A percentile compares a stretch with the other conserved stretches of the same genome.
phyloP scores from a whole-genome alignment of 2,888 invertebrate species.

The Acanthosoma haemorrhoidale region DNA sequence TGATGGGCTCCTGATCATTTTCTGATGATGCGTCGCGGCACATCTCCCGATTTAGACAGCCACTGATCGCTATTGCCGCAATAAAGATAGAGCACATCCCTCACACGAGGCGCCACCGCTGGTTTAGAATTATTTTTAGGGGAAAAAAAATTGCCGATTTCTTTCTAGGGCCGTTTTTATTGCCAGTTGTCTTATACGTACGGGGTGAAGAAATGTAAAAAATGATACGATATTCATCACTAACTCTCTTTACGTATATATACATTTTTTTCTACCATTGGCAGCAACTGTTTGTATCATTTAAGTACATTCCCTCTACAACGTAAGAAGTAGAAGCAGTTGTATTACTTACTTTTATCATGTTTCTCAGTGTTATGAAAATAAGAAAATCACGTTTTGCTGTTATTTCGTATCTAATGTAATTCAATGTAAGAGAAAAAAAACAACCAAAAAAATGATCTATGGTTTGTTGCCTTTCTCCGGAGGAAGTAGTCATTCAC shows the following conservation, averaged over 20 bases:
- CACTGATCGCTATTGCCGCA: background rate
- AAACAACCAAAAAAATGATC: too few species aligned
- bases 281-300: background rate
- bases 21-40: background rate
- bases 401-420: too few species aligned
- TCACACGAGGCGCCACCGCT: background rate
- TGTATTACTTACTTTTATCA: too few species aligned
- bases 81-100: background rate
- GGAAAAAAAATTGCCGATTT: background rate
- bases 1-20: slow-evolving; percentile 8
- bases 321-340: background rate
- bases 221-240: background rate
- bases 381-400: too few species aligned
- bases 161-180: background rate
- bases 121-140: background rate
- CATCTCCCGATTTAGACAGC: background rate
- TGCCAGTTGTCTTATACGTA: background rate
- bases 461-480: too few species aligned
- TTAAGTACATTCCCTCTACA: background rate
- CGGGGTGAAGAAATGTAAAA: background rate
- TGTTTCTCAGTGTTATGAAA: too few species aligned
- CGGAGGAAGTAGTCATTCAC: too few species aligned
- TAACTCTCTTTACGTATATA: background rate
- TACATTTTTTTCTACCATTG: background rate
- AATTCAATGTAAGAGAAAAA: too few species aligned